These are phyloP conservation scores for Drosophila anomelani DNA, from an alignment of 2,888 invertebrate species.

Conservation along the genomic window DNA sequence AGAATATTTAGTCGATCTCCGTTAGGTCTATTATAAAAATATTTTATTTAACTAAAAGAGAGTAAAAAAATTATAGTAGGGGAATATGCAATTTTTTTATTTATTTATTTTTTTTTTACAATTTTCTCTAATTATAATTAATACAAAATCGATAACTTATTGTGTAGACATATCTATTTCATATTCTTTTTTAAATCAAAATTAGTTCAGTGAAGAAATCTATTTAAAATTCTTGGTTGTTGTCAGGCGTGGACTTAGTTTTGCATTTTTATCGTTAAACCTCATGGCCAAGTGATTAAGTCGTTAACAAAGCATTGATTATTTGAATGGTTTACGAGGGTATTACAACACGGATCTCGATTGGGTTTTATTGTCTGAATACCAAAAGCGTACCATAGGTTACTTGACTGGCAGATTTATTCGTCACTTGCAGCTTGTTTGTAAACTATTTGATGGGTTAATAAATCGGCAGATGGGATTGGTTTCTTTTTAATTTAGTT, in stretches of 20 bases:
- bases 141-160: neutral
- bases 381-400: constrained; percentile 9
- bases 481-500: neutral
- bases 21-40: constrained; percentile 11
- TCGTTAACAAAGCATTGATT: constrained; percentile 44
- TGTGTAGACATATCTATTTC: neutral
- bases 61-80: neutral
- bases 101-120: too few species aligned
- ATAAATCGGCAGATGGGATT: neutral
- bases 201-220: constrained; percentile 7
- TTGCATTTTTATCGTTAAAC: constrained; percentile 47
- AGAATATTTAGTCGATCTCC: constrained; percentile 15
- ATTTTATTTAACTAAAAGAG: neutral
- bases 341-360: constrained; percentile 30
- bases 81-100: too few species aligned
- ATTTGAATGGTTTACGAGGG: constrained; percentile 24
- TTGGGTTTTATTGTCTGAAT: constrained; percentile 10
- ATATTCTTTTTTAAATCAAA: neutral
- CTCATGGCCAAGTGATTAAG: constrained; percentile 51
- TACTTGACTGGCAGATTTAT: neutral
- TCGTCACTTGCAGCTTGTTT: neutral
- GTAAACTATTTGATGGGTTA: neutral
- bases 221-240: constrained; percentile 41
- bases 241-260: constrained; percentile 10
- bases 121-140: neutral